Conservation (phyloP, 2,888 invertebrate species). For the Actias luna region DNA sequence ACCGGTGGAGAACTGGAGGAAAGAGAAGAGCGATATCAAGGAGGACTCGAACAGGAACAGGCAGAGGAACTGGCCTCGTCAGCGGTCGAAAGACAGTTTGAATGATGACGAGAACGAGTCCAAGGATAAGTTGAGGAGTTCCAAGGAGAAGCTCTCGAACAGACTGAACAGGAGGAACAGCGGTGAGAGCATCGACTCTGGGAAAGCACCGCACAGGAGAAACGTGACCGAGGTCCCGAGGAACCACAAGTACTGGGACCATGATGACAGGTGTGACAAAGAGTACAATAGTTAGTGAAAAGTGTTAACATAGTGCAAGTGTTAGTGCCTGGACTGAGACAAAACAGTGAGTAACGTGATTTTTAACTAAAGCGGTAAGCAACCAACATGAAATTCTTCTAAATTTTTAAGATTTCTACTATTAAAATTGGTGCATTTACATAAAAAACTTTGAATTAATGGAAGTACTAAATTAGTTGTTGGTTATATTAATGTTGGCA, state of each 20-base stretch:
- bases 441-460: no score
- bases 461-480: not conserved
- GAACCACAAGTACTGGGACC: constrained; percentile 74
- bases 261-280: constrained; percentile 72
- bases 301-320: not conserved
- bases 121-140: constrained; percentile 33
- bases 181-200: constrained; percentile 34
- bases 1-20: constrained; percentile 68
- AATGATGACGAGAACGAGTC: constrained; percentile 53
- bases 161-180: constrained; percentile 52
- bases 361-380: not conserved
- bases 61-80: constrained; percentile 58
- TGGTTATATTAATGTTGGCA: not conserved
- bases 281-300: constrained; percentile 71
- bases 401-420: not conserved
- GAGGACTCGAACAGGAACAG: constrained; percentile 58
- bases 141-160: constrained; percentile 41
- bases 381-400: not conserved
- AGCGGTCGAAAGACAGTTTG: constrained; percentile 60
- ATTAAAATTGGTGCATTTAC: no score
- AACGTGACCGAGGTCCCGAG: constrained; percentile 70
- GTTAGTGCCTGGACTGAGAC: not conserved
- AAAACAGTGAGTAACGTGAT: not conserved
- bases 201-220: constrained; percentile 51
- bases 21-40: constrained; percentile 52